A percentile compares a stretch with the other conserved stretches of the same genome.
Evolutionary conservation across 2,797 vertebrate species (phyloP).

Genomic region (Anguilla obscura): DNA sequence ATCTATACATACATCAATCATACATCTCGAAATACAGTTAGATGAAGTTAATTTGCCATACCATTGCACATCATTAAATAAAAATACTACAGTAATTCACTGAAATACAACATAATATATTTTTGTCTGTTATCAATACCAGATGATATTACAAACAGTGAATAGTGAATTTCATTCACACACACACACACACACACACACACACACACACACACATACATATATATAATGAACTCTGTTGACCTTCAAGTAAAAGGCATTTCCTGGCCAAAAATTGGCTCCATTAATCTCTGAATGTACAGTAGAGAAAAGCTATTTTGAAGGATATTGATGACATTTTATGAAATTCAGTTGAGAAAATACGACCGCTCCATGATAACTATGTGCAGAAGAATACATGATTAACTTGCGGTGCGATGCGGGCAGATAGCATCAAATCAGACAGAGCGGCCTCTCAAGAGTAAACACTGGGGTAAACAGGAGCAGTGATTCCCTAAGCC

Average conservation of each 20-base stretch:
- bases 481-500: slow-evolving; percentile 62
- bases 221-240: not conserved
- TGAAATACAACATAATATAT: not conserved
- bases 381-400: slow-evolving; percentile 40
- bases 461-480: slow-evolving; percentile 59
- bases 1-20: not conserved
- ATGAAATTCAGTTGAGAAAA: slow-evolving; percentile 43
- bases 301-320: slow-evolving; percentile 39
- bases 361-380: slow-evolving; percentile 50
- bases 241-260: not conserved
- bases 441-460: slow-evolving; percentile 26
- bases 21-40: not conserved
- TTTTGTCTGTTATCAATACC: not conserved
- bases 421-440: slow-evolving; percentile 34
- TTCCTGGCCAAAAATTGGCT: not conserved
- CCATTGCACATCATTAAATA: not conserved
- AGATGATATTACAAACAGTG: not conserved
- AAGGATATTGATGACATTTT: slow-evolving; percentile 53
- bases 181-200: not conserved
- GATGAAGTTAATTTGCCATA: not conserved
- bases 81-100: not conserved
- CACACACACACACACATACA: too few species aligned
- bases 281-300: not conserved
- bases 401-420: slow-evolving; percentile 53
- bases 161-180: not conserved